phyloP scores from a whole-genome alignment of 2,797 vertebrate species.

The Cercopithecus neglectus region DNA sequence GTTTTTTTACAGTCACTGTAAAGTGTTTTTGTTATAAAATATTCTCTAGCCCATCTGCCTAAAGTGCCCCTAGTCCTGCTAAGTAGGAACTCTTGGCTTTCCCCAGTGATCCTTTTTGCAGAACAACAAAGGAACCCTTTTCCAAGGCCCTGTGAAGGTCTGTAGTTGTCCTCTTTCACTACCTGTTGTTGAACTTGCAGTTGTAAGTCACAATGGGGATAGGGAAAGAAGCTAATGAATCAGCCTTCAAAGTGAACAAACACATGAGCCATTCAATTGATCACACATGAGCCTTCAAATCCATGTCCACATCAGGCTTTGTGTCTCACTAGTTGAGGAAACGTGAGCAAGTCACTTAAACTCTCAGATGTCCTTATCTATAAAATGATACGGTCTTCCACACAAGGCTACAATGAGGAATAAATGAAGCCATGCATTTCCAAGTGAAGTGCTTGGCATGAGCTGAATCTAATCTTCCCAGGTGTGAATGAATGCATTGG shows the following conservation, averaged over 20 bases:
- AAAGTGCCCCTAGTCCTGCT: background rate
- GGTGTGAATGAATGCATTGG: background rate
- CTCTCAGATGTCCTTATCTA: background rate
- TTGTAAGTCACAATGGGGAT: background rate
- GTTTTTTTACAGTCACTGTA: background rate
- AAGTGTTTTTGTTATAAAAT: background rate
- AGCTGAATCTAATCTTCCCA: background rate
- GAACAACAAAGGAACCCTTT: background rate
- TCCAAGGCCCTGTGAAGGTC: background rate
- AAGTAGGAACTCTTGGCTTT: background rate
- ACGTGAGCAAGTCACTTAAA: background rate
- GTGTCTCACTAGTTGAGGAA: background rate
- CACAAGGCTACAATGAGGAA: background rate
- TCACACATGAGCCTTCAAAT: background rate
- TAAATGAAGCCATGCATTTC: background rate
- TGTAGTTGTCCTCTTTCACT: background rate
- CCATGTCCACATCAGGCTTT: background rate
- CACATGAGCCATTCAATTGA: background rate
- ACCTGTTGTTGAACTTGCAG: background rate
- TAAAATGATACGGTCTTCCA: background rate
- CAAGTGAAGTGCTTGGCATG: background rate
- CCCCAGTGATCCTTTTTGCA: background rate
- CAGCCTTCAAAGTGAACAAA: background rate
- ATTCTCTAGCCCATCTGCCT: background rate
- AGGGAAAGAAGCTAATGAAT: background rate